Evolutionary conservation across 2,888 invertebrate genomes (phyloP).

Genomic region (Bruchidius siliquastri): DNA sequence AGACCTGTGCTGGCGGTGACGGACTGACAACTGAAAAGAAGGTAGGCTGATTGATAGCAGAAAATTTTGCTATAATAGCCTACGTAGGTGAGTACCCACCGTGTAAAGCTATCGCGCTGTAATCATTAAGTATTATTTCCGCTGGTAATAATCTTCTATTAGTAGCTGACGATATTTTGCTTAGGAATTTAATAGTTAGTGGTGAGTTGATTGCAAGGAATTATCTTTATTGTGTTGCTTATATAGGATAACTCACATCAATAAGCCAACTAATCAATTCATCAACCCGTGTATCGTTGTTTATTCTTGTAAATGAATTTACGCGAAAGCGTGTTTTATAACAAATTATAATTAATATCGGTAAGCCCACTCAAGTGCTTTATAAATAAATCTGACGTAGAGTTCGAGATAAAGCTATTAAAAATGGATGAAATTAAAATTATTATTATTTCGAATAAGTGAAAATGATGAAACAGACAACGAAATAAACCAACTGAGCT

Average conservation of each 20-base stretch:
- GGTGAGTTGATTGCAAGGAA: neutral
- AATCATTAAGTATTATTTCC: neutral
- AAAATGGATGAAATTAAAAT: no score
- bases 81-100: neutral
- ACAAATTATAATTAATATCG: no score
- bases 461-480: no score
- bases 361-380: no score
- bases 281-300: no score
- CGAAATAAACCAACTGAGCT: no score
- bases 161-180: neutral
- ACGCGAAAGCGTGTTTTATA: no score
- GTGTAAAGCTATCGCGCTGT: neutral
- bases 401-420: no score
- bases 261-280: neutral
- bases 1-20: neutral
- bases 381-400: no score
- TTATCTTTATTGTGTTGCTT: neutral
- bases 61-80: neutral
- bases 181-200: neutral
- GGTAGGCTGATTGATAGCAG: neutral
- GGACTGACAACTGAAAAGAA: neutral
- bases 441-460: no score
- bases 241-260: neutral
- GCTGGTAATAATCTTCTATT: neutral
- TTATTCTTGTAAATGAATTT: no score